These are phyloP conservation scores for Sesia apiformis DNA, from an alignment of 2,888 invertebrate species.

Conservation along the genomic window DNA sequence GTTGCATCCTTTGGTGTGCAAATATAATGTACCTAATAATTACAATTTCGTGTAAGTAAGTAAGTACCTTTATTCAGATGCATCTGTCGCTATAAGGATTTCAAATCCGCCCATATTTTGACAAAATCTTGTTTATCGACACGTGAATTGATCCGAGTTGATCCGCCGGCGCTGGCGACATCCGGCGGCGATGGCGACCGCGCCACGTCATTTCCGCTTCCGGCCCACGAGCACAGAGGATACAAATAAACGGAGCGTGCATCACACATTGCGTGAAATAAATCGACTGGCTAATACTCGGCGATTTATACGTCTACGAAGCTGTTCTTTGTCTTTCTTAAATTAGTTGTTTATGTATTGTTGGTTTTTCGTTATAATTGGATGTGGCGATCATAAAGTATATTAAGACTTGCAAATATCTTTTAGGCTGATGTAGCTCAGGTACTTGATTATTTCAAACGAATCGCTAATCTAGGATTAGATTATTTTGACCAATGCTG, in stretches of 20 bases:
- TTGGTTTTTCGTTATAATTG: too few species aligned
- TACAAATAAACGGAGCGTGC: slow-evolving; percentile 47
- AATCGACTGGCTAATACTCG: slow-evolving; percentile 50
- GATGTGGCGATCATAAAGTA: too few species aligned
- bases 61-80: too few species aligned
- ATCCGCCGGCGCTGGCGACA: slow-evolving; percentile 35
- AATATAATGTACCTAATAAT: too few species aligned
- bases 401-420: too few species aligned
- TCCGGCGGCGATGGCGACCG: slow-evolving; percentile 37
- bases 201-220: slow-evolving; percentile 55
- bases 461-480: too few species aligned
- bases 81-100: neutral
- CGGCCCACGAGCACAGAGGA: slow-evolving; percentile 25
- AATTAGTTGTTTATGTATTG: too few species aligned
- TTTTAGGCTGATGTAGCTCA: too few species aligned
- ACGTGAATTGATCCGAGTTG: slow-evolving; percentile 12
- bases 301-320: neutral
- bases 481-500: too few species aligned
- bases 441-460: too few species aligned
- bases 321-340: neutral
- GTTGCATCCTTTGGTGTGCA: too few species aligned
- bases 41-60: too few species aligned
- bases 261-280: slow-evolving; percentile 56
- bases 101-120: slow-evolving; percentile 6
- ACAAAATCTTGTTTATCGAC: slow-evolving; percentile 9